These are phyloP conservation scores for Bufo gargarizans DNA, from an alignment of 2,113 vertebrate species.

Conservation along the genomic window DNA sequence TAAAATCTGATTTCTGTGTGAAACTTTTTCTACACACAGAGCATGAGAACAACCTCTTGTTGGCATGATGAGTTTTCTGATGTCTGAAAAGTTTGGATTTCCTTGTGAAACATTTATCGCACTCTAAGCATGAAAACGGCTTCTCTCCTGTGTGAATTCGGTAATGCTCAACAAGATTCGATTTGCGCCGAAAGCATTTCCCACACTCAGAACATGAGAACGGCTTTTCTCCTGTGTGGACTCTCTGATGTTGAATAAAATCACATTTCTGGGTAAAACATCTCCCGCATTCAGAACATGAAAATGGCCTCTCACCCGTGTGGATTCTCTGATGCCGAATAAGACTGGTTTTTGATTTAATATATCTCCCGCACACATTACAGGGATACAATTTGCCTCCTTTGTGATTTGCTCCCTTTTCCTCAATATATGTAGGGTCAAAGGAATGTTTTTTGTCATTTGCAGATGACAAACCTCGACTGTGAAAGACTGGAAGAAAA, in stretches of 20 bases:
- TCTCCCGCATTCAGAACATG: background rate
- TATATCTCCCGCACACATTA: background rate
- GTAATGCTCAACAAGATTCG: too few species aligned
- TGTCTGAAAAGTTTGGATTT: background rate
- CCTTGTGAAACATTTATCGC: too few species aligned
- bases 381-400: background rate
- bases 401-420: background rate
- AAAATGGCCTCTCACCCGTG: background rate
- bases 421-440: background rate
- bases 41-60: background rate
- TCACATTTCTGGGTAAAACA: conserved; percentile 3
- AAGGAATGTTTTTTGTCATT: background rate
- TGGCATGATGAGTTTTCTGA: background rate
- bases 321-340: background rate
- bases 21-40: background rate
- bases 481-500: background rate
- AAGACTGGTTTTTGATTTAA: background rate
- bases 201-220: too few species aligned
- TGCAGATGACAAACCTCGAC: background rate
- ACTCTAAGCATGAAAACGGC: too few species aligned
- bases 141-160: too few species aligned
- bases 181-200: too few species aligned
- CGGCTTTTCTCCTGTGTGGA: background rate
- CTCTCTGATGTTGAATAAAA: background rate
- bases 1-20: background rate